Base-by-base conservation (phyloP, 1,140 invertebrate genomes). In the Antheraea mylitta region DNA sequence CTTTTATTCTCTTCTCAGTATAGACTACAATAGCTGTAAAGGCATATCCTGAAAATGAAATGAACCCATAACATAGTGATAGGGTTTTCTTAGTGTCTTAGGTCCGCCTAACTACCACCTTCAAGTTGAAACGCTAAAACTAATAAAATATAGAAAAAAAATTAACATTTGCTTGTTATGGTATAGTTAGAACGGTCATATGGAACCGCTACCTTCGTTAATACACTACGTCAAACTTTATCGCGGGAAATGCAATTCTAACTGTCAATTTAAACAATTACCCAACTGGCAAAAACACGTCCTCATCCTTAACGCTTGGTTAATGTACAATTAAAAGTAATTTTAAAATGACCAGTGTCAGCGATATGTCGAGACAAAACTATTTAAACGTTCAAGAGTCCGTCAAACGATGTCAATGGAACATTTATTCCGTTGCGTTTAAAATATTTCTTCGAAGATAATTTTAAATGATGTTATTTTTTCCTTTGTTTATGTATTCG, bases 221-320 rank as follows among this genome's bases (percentile, higher is more conserved):
- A 0, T 53, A 53, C 16, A 53, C 45, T 53, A n/a, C 16, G 45
- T n/a, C 45, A 53, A n/a, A 53, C 45, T 11, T 53, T 13, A 53
- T 6, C 45, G 45, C 45, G 45, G 45, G 45, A 53, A 53, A 53
- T 53, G 45, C 7, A 6, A 53, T 53, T 53, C 45, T 53, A 53
- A 53, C 45, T 53, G 45, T 53, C 45, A 53, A 53, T 53, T 53
- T n/a, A n/a, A 53, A 53, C 45, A 53, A 53, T 53, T 53, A 53
- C 45, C 45, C 45, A n/a, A 53, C 45, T 53, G 45, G 45, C 45
- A 53, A 53, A 53, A 53, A 53, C 45, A 13, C 45, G 45, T 16
- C 45, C 13, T 53, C 16, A 53, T 53, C 45, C 45, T 53, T 53
- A 16, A 53, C 45, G 45, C 45, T 53, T 5, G 45, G 11, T 53